Evolutionary conservation across 1,140 invertebrate genomes (phyloP).

Genomic region (Eulimnadia texana): DNA sequence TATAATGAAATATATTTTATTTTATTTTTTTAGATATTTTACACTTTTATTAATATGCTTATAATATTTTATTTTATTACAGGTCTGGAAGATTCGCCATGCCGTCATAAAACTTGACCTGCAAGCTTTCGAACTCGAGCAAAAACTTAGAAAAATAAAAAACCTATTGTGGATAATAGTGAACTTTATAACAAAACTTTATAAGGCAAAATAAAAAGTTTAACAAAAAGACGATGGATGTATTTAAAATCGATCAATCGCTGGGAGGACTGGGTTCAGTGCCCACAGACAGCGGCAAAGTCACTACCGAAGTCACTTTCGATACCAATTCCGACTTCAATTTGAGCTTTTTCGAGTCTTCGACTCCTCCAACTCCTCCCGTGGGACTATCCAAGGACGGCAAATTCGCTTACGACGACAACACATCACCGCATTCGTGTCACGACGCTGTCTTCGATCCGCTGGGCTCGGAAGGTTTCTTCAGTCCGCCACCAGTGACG

Average conservation of each 20-base stretch:
- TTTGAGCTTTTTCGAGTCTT: conserved; percentile 57
- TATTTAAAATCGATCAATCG: conserved; percentile 24
- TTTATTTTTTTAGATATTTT: too few relatives aligned
- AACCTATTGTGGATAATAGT: too few relatives aligned
- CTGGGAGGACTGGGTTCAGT: conserved; percentile 18
- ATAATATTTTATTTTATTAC: too few relatives aligned
- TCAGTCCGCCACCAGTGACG: conserved; percentile 31
- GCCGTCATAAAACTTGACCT: too few relatives aligned
- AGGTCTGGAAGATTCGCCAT: too few relatives aligned
- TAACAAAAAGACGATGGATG: conserved; percentile 18
- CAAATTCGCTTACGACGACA: conserved; percentile 4
- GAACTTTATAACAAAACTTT: too few relatives aligned
- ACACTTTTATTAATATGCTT: too few relatives aligned
- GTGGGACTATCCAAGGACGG: conserved; percentile 12
- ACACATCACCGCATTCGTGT: conserved; percentile 19
- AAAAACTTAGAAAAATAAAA: too few relatives aligned
- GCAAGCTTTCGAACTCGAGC: too few relatives aligned
- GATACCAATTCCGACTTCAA: conserved; percentile 60
- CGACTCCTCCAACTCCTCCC: conserved; percentile 19
- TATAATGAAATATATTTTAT: too few relatives aligned
- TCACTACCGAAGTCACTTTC: conserved; percentile 49
- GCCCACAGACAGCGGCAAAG: conserved; percentile 28
- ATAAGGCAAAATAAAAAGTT: neutral
- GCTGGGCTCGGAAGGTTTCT: conserved; percentile 18
- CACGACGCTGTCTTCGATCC: conserved; percentile 17